Conservation (phyloP, 1,140 invertebrate genomes). For the Plectrocnemia conspersa region DNA sequence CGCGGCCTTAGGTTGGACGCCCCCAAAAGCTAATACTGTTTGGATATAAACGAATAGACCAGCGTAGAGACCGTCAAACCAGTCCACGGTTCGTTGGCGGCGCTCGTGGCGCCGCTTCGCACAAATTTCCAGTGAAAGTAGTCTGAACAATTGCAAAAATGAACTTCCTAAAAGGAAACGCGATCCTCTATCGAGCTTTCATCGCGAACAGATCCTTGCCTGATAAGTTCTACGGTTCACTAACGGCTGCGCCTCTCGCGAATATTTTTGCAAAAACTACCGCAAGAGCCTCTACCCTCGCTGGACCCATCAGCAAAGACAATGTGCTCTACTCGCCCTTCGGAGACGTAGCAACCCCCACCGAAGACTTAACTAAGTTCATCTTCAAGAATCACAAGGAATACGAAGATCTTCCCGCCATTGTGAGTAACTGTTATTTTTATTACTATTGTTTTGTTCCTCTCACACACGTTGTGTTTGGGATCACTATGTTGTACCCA, state of each 20-base stretch:
- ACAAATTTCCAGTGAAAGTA: not conserved
- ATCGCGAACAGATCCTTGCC: not conserved
- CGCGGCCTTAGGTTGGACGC: too few relatives aligned
- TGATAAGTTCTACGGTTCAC: slow-evolving; percentile 9
- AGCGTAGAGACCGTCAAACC: slow-evolving; percentile 8
- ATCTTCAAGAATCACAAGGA: slow-evolving; percentile 50
- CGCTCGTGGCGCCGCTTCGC: not conserved
- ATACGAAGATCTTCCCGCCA: slow-evolving; percentile 51
- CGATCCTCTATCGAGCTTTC: not conserved
- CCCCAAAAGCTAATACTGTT: slow-evolving; percentile 5
- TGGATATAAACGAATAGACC: slow-evolving; percentile 12
- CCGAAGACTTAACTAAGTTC: slow-evolving; percentile 50
- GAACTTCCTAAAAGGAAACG: slow-evolving; percentile 4
- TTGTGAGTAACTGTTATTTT: too few relatives aligned
- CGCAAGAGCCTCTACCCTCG: slow-evolving; percentile 39
- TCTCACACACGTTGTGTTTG: too few relatives aligned
- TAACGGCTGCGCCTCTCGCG: not conserved
- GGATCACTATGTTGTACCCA: too few relatives aligned
- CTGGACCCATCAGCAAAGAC: slow-evolving; percentile 40
- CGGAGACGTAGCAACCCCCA: slow-evolving; percentile 48
- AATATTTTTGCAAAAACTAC: not conserved
- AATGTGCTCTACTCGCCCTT: slow-evolving; percentile 48
- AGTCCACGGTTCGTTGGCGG: too few relatives aligned
- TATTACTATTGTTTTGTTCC: too few relatives aligned
- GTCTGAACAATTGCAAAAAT: slow-evolving; percentile 2